Evolutionary conservation across 2,888 invertebrate species (phyloP).

Genomic region (Aleiodes leptofemur): DNA sequence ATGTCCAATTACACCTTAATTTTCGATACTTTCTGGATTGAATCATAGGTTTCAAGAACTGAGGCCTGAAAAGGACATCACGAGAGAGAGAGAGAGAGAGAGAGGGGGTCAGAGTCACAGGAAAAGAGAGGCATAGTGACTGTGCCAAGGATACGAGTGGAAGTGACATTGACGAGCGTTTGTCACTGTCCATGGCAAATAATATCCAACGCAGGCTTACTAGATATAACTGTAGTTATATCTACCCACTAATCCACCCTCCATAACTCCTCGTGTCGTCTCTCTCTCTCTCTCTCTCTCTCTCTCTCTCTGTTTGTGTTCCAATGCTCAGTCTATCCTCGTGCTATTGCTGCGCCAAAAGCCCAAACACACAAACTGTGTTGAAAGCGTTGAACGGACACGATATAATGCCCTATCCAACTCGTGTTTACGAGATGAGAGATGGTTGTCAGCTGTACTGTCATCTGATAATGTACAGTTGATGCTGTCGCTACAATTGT

Average conservation of each 20-base stretch:
- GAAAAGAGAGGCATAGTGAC: conserved; percentile 48
- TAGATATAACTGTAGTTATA: conserved; percentile 27
- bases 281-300: conserved; percentile 57
- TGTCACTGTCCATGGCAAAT: conserved; percentile 74
- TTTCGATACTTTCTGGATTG: background rate
- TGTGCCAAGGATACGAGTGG: conserved; percentile 64
- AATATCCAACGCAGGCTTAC: conserved; percentile 67
- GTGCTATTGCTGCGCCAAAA: conserved; percentile 38
- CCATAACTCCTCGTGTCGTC: conserved; percentile 47
- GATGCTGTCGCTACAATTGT: conserved; percentile 19
- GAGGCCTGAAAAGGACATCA: conserved; percentile 44
- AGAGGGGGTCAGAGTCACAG: conserved; percentile 46
- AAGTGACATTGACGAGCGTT: conserved; percentile 74
- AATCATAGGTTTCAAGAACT: conserved; percentile 1
- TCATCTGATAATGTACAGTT: conserved; percentile 20
- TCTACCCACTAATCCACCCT: conserved; percentile 58
- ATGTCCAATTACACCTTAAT: conserved; percentile 4
- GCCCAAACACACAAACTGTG: conserved; percentile 9
- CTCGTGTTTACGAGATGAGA: conserved; percentile 31
- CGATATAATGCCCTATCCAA: conserved; percentile 22
- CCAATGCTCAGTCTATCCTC: conserved; percentile 25
- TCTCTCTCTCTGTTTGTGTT: conserved; percentile 52
- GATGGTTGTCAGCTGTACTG: conserved; percentile 28
- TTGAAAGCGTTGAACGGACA: conserved; percentile 32
- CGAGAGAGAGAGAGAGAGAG: conserved; percentile 41